Evolutionary conservation across 2,888 invertebrate genomes (phyloP).

Genomic region (Muscina levida): DNA sequence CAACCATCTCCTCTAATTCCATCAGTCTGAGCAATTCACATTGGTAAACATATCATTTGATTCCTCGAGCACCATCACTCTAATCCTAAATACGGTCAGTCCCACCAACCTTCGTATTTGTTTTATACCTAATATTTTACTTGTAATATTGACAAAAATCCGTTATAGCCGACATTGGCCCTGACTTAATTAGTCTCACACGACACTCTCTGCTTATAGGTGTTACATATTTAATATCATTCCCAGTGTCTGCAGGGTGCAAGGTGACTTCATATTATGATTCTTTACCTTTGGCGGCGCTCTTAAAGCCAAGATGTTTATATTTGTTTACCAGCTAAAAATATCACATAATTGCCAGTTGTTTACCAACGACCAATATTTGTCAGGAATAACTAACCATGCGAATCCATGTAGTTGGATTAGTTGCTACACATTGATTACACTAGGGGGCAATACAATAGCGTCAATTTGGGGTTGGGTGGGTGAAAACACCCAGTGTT

Average conservation of each 20-base stretch:
- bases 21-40: too few species aligned
- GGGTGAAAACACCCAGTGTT: too few species aligned
- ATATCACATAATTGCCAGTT: slow-evolving; percentile 43
- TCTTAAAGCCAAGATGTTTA: slow-evolving; percentile 22
- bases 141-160: too few species aligned
- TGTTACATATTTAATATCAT: background rate
- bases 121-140: too few species aligned
- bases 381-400: slow-evolving; percentile 6
- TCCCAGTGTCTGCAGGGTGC: background rate
- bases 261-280: slow-evolving; percentile 11
- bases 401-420: background rate
- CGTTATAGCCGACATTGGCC: too few species aligned
- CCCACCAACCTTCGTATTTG: too few species aligned
- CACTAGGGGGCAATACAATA: background rate
- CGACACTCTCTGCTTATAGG: too few species aligned
- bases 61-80: too few species aligned
- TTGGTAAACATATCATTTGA: too few species aligned
- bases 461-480: too few species aligned
- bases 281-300: slow-evolving; percentile 27
- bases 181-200: background rate
- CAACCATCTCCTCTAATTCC: too few species aligned
- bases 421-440: background rate
- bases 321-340: slow-evolving; percentile 18
- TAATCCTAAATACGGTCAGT: too few species aligned
- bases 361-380: slow-evolving; percentile 16